A percentile compares a stretch with the other conserved stretches of the same genome.
Conservation (phyloP, 2,888 invertebrate species). For the Timema cristinae region DNA sequence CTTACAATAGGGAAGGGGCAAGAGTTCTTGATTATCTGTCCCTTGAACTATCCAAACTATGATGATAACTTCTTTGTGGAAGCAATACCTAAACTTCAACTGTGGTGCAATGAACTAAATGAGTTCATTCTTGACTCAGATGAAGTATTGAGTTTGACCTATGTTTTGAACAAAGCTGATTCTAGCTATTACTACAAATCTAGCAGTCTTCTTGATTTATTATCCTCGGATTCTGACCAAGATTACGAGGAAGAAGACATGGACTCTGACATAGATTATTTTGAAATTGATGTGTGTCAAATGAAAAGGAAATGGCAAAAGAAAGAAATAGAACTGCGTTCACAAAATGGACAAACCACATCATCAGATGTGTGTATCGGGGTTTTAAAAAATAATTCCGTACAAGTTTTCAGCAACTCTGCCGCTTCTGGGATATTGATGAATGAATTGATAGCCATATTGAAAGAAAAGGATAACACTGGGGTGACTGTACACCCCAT, state of each 20-base stretch:
- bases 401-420: constrained; percentile 42
- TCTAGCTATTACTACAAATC: constrained; percentile 23
- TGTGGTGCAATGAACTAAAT: constrained; percentile 34
- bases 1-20: constrained; percentile 27
- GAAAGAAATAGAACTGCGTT: constrained; percentile 32
- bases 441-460: constrained; percentile 42
- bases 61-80: constrained; percentile 34
- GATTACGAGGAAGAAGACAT: constrained; percentile 23
- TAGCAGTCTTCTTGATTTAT: constrained; percentile 20
- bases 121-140: constrained; percentile 32
- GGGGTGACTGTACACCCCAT: constrained; percentile 41
- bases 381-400: constrained; percentile 31
- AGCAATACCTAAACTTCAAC: constrained; percentile 28
- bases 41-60: constrained; percentile 30
- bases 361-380: constrained; percentile 32
- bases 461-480: constrained; percentile 37
- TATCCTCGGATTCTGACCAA: constrained; percentile 24
- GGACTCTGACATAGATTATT: constrained; percentile 27
- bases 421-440: constrained; percentile 43
- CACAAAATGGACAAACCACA: constrained; percentile 30
- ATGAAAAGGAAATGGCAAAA: constrained; percentile 32
- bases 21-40: constrained; percentile 28
- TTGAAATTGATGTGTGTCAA: constrained; percentile 27
- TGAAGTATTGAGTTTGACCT: constrained; percentile 23
- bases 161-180: constrained; percentile 29